Percentiles rank a stretch among this genome's conserved stretches.
Conservation (phyloP, 1,140 invertebrate species). For the Lerema accius region DNA sequence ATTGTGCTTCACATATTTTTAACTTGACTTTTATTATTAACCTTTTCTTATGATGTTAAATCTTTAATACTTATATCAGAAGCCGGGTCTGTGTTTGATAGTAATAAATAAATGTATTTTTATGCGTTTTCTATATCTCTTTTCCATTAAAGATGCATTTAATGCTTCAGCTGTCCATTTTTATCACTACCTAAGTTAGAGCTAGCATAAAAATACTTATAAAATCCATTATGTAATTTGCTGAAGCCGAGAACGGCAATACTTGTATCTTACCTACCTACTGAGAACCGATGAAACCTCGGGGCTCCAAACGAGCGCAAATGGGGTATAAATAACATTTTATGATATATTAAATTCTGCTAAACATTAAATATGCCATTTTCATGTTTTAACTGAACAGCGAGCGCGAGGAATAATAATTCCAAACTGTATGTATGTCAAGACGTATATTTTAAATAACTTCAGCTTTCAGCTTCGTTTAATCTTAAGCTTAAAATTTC, state of each 20-base stretch:
- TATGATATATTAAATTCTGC: constrained; percentile 72
- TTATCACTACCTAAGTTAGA: no score
- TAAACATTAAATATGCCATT: constrained; percentile 69
- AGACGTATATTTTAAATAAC: background rate
- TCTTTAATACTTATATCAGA: no score
- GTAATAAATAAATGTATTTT: no score
- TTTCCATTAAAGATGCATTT: no score
- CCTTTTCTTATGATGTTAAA: no score
- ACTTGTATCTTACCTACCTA: constrained; percentile 4
- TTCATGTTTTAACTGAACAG: constrained; percentile 54
- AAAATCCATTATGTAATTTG: no score
- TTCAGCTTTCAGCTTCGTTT: background rate
- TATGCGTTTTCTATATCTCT: no score
- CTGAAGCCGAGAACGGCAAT: background rate
- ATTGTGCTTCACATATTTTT: constrained; percentile 39
- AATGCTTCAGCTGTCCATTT: no score
- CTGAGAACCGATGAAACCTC: constrained; percentile 53
- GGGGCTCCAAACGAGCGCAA: constrained; percentile 52
- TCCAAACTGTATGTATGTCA: constrained; percentile 20
- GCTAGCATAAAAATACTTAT: background rate
- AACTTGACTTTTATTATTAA: constrained; percentile 43
- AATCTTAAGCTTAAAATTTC: background rate
- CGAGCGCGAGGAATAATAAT: constrained; percentile 50
- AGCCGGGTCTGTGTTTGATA: no score
- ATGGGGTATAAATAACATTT: constrained; percentile 71